These are phyloP conservation scores for Epinotia ramella DNA, from an alignment of 2,888 invertebrate genomes.

Conservation along the genomic window DNA sequence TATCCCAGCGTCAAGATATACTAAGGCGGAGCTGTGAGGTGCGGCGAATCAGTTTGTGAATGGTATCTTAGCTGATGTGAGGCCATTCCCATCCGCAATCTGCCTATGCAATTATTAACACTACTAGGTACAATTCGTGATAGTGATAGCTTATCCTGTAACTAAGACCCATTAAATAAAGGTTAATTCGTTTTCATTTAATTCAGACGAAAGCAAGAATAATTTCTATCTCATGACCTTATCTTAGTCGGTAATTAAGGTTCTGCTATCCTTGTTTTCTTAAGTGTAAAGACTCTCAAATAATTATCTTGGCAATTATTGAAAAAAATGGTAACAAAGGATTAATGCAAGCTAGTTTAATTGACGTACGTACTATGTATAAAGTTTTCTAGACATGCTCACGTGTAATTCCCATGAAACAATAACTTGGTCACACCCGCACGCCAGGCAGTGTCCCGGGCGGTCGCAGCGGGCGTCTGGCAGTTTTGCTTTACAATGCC, in stretches of 20 bases:
- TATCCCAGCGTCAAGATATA: neutral
- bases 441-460: constrained; percentile 65
- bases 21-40: neutral
- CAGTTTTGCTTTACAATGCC: constrained; percentile 69
- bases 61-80: neutral
- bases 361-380: too few species aligned
- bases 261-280: too few species aligned
- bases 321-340: too few species aligned
- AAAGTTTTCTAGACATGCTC: too few species aligned
- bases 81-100: constrained; percentile 10
- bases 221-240: too few species aligned
- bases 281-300: too few species aligned
- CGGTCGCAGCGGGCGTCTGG: constrained; percentile 79
- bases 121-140: neutral
- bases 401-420: constrained; percentile 5
- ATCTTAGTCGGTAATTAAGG: too few species aligned
- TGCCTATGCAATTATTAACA: constrained; percentile 4
- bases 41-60: neutral
- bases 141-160: neutral
- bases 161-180: too few species aligned
- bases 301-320: too few species aligned
- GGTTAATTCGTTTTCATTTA: too few species aligned
- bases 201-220: too few species aligned
- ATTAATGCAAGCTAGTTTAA: too few species aligned
- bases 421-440: constrained; percentile 45